phyloP scores from a whole-genome alignment of 2,888 invertebrate species.

The Salticus scenicus region DNA sequence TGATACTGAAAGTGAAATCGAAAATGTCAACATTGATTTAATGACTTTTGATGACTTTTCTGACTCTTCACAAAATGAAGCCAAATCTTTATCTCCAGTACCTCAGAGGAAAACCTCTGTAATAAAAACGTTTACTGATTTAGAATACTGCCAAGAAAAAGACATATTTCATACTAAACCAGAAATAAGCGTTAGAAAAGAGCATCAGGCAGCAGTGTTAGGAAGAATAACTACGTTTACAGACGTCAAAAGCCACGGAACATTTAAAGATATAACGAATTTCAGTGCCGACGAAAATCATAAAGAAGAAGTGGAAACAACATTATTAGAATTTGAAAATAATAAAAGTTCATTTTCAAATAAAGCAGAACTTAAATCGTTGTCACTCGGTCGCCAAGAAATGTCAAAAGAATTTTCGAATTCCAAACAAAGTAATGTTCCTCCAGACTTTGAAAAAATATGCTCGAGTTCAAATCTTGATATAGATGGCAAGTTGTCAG shows the following conservation, averaged over 20 bases:
- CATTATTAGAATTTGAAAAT: not conserved
- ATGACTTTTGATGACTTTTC: not conserved
- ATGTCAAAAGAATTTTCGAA: slow-evolving; percentile 16
- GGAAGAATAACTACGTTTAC: not conserved
- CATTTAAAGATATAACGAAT: not conserved
- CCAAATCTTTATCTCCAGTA: not conserved
- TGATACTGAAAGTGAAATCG: not conserved
- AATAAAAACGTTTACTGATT: not conserved
- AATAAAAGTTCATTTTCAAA: not conserved
- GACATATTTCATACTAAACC: not conserved
- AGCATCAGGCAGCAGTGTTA: not conserved
- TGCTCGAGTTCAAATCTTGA: not conserved
- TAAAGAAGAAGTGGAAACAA: not conserved
- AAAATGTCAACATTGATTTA: not conserved
- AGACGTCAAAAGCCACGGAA: not conserved
- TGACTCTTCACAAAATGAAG: not conserved
- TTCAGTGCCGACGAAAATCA: not conserved
- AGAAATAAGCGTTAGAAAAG: not conserved
- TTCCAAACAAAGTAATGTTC: slow-evolving; percentile 22
- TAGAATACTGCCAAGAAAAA: not conserved
- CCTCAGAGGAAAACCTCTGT: not conserved
- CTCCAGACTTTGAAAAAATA: not conserved
- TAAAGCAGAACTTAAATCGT: not conserved
- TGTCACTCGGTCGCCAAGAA: slow-evolving; percentile 10
- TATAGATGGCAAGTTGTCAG: not conserved